Base-by-base conservation (phyloP, 2,888 invertebrate genomes). In the Eupithecia pulchellata region DNA sequence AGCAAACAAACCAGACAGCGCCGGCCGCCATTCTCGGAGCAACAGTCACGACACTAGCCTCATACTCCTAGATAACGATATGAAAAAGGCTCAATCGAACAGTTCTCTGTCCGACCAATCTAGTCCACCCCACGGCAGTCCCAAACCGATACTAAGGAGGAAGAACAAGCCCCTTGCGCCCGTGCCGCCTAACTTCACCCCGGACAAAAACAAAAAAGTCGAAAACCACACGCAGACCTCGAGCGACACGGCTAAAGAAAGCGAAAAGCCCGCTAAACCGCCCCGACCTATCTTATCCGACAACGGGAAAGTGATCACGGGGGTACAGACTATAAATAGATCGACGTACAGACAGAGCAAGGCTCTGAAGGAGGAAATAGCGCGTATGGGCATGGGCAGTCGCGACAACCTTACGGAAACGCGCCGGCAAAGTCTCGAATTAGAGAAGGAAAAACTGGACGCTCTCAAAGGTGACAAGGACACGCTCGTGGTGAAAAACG, bases 91-190 rank as follows among this genome's bases (percentile, higher is more conserved):
- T 67, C 95, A 96, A 81, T 96, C 96, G 0, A 96, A 95, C 82
- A 96, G 96, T 81, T 96, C 96, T 73, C 90, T 96, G 5, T 96
- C 96, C 20, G 96, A 96, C 83, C 95, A 95, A 79, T 96, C 95
- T 81, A 96, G 96, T 89, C 96, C 96, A 74, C 96, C 96, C 5
- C 95, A 96, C 79, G 96, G 97, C 47, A 97, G 97, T 89, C 97
- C 97, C 25, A 96, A 96, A 79, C 96, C 96, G 11, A 95, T 96
- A 64, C 89, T 95, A 77, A 93, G 97, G 71, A 95, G 97, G 81
- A 97, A 97, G 89, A 96, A 97, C 80, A 97, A 97, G 84, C 96
- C 97, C 6, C 91, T 95, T 39, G 97, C 97, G 0, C 97, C 97
- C 4, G 96, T 96, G 17, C 97, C 97, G 47, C 96, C 96, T 5